These are phyloP conservation scores for Andrena hattorfiana DNA, from an alignment of 2,888 invertebrate species.

Conservation along the genomic window DNA sequence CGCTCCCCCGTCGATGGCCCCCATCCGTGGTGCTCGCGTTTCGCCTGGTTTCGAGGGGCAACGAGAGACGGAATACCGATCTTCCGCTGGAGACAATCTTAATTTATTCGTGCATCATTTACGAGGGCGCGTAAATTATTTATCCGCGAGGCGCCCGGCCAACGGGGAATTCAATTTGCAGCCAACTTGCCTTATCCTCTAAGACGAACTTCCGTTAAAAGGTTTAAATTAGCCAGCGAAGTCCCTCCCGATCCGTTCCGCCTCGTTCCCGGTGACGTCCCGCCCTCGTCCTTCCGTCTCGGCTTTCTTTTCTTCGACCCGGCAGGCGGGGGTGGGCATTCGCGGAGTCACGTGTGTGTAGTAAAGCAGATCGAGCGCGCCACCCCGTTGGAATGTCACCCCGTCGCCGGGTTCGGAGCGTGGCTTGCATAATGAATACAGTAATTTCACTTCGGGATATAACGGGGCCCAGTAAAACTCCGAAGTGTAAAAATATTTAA, in stretches of 20 bases:
- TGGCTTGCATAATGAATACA: constrained; percentile 77
- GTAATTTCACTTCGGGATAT: constrained; percentile 76
- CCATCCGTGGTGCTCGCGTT: background rate
- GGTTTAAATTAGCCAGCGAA: constrained; percentile 23
- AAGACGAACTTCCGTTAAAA: constrained; percentile 20
- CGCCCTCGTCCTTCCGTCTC: background rate
- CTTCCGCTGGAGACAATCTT: constrained; percentile 38
- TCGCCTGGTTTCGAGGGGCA: background rate
- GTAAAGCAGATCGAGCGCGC: constrained; percentile 79
- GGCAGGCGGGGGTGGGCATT: background rate
- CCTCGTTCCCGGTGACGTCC: background rate
- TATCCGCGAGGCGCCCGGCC: constrained; percentile 6
- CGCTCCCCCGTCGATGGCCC: background rate
- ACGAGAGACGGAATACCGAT: background rate
- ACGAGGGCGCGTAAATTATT: constrained; percentile 35
- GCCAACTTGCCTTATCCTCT: constrained; percentile 14
- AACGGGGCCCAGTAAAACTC: constrained; percentile 67
- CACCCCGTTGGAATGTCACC: constrained; percentile 49
- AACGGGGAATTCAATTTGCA: constrained; percentile 35
- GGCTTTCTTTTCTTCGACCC: background rate
- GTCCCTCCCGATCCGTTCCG: background rate
- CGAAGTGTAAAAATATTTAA: constrained; percentile 51
- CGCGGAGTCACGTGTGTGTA: constrained; percentile 80
- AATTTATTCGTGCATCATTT: constrained; percentile 47
- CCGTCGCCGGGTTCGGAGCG: constrained; percentile 66